Percentiles rank a stretch among this genome's conserved stretches.
phyloP scores from a whole-genome alignment of 2,888 invertebrate genomes.

The Himalopsyche anomala region DNA sequence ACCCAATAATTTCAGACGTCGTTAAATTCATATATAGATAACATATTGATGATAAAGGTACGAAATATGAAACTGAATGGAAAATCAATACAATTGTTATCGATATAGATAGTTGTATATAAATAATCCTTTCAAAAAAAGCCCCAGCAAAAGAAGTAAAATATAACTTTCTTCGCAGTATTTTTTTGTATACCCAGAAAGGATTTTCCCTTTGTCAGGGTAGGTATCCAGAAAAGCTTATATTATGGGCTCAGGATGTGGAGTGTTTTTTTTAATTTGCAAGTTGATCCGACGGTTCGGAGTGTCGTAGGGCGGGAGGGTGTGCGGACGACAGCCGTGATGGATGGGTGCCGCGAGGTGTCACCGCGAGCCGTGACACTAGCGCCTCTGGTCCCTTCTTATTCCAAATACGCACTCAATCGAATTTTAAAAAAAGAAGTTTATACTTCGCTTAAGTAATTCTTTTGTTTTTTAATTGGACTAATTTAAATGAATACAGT shows the following conservation, averaged over 20 bases:
- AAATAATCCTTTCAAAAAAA: slow-evolving; percentile 5
- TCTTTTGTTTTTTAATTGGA: no score
- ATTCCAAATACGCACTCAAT: not conserved
- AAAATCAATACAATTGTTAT: not conserved
- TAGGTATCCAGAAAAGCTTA: slow-evolving; percentile 20
- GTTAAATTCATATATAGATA: no score
- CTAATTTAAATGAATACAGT: no score
- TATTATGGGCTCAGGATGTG: slow-evolving; percentile 10
- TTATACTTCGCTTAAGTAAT: no score
- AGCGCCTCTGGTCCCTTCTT: slow-evolving; percentile 20
- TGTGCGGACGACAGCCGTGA: slow-evolving; percentile 48
- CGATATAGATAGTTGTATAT: not conserved
- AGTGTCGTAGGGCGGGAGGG: slow-evolving; percentile 41
- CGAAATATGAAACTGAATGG: no score
- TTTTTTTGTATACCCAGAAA: not conserved
- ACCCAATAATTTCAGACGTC: no score
- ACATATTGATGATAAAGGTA: no score
- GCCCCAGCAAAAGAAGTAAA: not conserved
- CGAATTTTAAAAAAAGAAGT: no score
- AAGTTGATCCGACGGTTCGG: slow-evolving; percentile 33
- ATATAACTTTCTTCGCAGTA: not conserved
- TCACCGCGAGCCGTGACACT: slow-evolving; percentile 41
- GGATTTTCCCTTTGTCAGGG: slow-evolving; percentile 20
- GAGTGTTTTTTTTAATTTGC: slow-evolving; percentile 24
- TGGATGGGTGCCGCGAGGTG: slow-evolving; percentile 48